Evolutionary conservation across 2,797 vertebrate genomes (phyloP), one percentile per base, ranked within the genome.

Genomic region (Centropyge bicolor): DNA sequence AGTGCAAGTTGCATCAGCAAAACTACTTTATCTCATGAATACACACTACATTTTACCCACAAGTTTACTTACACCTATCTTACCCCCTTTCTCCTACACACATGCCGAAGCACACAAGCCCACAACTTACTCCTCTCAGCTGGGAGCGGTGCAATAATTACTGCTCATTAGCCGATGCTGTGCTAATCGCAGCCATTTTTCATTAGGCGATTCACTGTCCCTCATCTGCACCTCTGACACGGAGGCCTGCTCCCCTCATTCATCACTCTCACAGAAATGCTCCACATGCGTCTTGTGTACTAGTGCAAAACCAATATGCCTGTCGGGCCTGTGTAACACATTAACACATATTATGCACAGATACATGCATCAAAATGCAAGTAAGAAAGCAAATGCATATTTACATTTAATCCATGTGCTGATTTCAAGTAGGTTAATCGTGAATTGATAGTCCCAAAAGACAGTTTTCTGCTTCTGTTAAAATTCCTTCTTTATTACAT

Each of bases 141-240:
- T 81, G 65, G 78, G 79, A 94, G 91, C 54, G 24, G 68, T 82
- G 88, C 92, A 88, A 91, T 95, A 95, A 96, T 95, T 95, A 94
- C 88, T 88, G 87, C 91, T 95, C 92, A 94, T 95, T 95, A 95
- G 88, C 80, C 60, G 63, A 84, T 76, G 85, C 76, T 88, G 74
- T 64, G 82, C 90, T 96, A 95, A 95, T 96, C 88, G 91, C 87
- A 80, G 89, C 86, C 86, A 95, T 95, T 94, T 93, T 93, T 96
- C 93, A 95, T 89, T 75, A 90, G 86, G 52, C 83, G 59, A 81
- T 85, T 93, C 86, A 17, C 77, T 87, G 80, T 68, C 71, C 77
- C 84, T 83, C 81, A 57, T 78, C 83, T 74, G 74, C 82, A 88
- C 88, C 86, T 82, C 83, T 90, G 89, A 93, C 87, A 86, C 88